Evolutionary conservation across 2,888 invertebrate genomes (phyloP), one percentile per base, ranked within the genome.

Genomic region (Napeogenes inachia): DNA sequence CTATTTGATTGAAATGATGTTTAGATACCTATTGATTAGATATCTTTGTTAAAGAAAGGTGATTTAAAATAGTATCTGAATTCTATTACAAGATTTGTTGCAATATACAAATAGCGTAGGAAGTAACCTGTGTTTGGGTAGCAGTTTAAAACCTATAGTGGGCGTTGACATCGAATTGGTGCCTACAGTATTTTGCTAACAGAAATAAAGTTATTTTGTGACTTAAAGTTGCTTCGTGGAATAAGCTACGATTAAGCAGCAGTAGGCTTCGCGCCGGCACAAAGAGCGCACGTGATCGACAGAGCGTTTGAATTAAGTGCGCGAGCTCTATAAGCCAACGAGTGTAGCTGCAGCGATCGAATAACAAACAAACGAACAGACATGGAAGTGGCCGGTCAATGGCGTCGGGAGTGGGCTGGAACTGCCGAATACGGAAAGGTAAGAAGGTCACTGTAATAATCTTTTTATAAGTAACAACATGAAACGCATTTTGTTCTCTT

Each of bases 391-490:
- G 89, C 87, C 72, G 89, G 85, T 77, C 89, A 89, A 80, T 90
- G 90, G 90, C 85, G 85, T 71, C 80, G 87, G 76, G 82, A 89
- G 82, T 90, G 90, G 90, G 84, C 90, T 69, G 90, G 90, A 68
- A 82, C 87, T 57, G 90, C 90, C 72, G 90, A 90, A 80, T 90
- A 86, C 79, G 90, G 90, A 73, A 89, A 90, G 82, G 90, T 90
- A 73, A 84, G 81, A 70, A 69, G 73, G 65, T 66, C 59, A 68
- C 63, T 63, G 45, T 42, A 10, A 42, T 42, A 6, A 42, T 42
- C 6, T 10, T 10, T 42, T 42, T 10, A 42, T 42, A 42, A 42
- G 10, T 10, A 42, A 10, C 4, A 38, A 42, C 10, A 42, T 42
- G 10, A 10, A 10, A 42, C 42, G 8, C 12, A 42, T 10, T 42